These are phyloP conservation scores for Orius insidiosus DNA, from an alignment of 1,140 invertebrate genomes.

Conservation along the genomic window DNA sequence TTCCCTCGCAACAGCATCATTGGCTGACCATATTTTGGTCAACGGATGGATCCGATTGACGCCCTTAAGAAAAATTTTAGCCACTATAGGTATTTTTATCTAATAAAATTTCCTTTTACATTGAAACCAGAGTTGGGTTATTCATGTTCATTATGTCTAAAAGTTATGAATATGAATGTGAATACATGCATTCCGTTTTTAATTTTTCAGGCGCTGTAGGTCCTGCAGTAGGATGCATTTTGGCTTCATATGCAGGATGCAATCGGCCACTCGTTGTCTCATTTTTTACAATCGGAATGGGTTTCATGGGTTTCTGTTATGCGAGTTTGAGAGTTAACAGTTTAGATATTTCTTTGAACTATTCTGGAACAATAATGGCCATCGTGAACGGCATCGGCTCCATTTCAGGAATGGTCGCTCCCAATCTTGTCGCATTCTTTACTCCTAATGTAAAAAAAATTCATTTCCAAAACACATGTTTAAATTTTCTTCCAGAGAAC, in stretches of 20 bases:
- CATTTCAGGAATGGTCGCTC: conserved; percentile 53
- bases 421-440: conserved; percentile 54
- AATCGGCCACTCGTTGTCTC: conserved; percentile 38
- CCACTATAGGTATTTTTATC: conserved; percentile 33
- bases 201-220: conserved; percentile 44
- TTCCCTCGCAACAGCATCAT: conserved; percentile 34
- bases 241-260: conserved; percentile 43
- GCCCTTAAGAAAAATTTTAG: conserved; percentile 40
- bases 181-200: conserved; percentile 25
- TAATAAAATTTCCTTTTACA: neutral
- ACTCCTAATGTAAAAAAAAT: conserved; percentile 44
- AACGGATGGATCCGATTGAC: conserved; percentile 32
- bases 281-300: conserved; percentile 48
- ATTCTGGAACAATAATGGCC: conserved; percentile 60
- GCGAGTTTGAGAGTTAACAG: conserved; percentile 54
- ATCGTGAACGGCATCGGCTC: conserved; percentile 60
- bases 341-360: conserved; percentile 59
- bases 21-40: conserved; percentile 39
- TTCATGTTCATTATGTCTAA: no score
- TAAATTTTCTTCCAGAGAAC: conserved; percentile 16
- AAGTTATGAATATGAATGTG: neutral
- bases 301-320: conserved; percentile 47
- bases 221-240: conserved; percentile 58
- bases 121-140: no score
- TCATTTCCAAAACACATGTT: no score